Evolutionary conservation across 2,888 invertebrate species (phyloP).

Genomic region (Polydesmus complanatus): DNA sequence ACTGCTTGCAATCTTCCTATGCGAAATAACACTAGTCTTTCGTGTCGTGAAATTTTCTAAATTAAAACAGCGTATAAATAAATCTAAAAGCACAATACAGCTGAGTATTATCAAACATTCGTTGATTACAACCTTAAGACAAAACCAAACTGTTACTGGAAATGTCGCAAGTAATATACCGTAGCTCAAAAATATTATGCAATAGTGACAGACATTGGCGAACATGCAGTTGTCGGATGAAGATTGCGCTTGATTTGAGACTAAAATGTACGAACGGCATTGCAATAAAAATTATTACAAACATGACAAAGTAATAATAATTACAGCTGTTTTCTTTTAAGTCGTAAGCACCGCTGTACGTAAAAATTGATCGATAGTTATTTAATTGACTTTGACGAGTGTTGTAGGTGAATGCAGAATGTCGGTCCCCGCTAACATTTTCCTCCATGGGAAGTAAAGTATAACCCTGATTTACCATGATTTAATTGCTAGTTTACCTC

Average conservation of each 20-base stretch:
- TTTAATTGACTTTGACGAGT: neutral
- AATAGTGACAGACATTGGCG: neutral
- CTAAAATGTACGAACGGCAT: neutral
- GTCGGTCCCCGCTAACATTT: neutral
- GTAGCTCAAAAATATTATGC: neutral
- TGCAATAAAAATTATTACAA: neutral
- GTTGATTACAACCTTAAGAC: neutral
- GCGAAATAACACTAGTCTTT: constrained; percentile 14
- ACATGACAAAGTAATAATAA: neutral
- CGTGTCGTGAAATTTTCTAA: constrained; percentile 10
- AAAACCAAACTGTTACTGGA: neutral
- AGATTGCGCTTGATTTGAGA: neutral
- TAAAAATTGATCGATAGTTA: neutral
- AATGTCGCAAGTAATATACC: neutral
- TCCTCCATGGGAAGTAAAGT: neutral
- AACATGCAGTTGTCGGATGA: neutral
- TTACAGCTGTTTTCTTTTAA: neutral
- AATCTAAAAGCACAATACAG: neutral
- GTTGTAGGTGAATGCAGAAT: neutral
- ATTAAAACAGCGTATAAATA: neutral
- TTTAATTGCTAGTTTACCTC: neutral
- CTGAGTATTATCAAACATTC: neutral
- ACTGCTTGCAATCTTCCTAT: constrained; percentile 14
- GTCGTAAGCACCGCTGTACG: neutral
- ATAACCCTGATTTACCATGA: neutral